phyloP scores from a whole-genome alignment of 1,140 invertebrate species.

The Ooceraea biroi region DNA sequence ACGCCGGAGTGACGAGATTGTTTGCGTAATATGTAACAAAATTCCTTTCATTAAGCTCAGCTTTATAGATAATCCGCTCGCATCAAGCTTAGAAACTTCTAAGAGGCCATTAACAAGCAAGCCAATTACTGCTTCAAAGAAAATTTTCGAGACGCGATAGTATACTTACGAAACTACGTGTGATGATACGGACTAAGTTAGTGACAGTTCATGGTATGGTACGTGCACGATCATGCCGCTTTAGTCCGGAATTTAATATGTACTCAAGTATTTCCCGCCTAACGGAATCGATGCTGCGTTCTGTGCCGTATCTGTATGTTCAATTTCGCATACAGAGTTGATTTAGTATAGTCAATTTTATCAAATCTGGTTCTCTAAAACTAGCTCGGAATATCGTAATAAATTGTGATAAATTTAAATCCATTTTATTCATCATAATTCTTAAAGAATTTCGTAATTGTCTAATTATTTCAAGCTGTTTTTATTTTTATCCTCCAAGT shows the following conservation, averaged over 20 bases:
- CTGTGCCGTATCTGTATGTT: conserved; percentile 5
- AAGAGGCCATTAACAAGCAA: conserved; percentile 61
- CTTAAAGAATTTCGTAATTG: no score
- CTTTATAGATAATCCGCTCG: conserved; percentile 42
- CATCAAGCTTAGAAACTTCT: conserved; percentile 57
- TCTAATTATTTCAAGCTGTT: no score
- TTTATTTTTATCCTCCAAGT: no score
- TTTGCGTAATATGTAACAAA: conserved; percentile 55
- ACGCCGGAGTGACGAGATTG: conserved; percentile 22
- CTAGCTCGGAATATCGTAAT: not conserved
- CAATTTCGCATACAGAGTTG: not conserved
- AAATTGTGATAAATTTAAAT: no score
- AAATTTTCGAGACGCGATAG: conserved; percentile 60
- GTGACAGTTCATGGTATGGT: conserved; percentile 47
- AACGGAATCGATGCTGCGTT: conserved; percentile 33
- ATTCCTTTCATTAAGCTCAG: conserved; percentile 58
- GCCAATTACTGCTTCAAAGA: conserved; percentile 65
- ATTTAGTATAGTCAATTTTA: not conserved
- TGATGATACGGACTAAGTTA: conserved; percentile 62
- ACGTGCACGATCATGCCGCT: conserved; percentile 38
- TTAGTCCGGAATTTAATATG: conserved; percentile 52
- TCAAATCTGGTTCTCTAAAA: not conserved
- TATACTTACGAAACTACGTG: conserved; percentile 61
- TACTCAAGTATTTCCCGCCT: conserved; percentile 54
- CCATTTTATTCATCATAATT: no score